Evolutionary conservation across 2,888 invertebrate genomes (phyloP).

Genomic region (Hypercompe scribonia): DNA sequence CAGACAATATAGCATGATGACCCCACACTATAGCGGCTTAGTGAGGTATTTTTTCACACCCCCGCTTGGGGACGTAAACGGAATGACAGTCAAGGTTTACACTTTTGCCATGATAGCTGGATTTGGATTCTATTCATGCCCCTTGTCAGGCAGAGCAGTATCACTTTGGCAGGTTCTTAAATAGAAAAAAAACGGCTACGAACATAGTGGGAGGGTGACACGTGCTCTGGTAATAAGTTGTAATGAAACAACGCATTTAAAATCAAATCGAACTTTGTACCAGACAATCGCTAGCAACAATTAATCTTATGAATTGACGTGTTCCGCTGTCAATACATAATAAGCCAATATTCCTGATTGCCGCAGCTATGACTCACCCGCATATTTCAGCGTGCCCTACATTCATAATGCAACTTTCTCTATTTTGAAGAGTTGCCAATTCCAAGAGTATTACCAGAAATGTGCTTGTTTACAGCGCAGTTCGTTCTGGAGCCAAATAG

Average conservation of each 20-base stretch:
- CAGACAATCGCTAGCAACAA: neutral
- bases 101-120: too few species aligned
- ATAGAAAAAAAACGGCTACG: too few species aligned
- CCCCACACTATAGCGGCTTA: too few species aligned
- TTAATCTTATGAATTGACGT: neutral
- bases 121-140: too few species aligned
- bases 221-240: too few species aligned
- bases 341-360: slow-evolving; percentile 4
- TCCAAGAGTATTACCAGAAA: slow-evolving; percentile 1
- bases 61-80: too few species aligned
- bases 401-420: slow-evolving; percentile 20
- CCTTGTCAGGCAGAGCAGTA: too few species aligned
- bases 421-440: slow-evolving; percentile 23
- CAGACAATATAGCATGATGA: too few species aligned
- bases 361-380: neutral
- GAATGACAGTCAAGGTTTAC: too few species aligned
- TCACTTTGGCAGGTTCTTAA: too few species aligned
- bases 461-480: slow-evolving; percentile 5
- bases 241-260: neutral
- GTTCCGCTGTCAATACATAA: neutral
- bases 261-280: neutral
- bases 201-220: too few species aligned
- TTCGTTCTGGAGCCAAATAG: slow-evolving; percentile 6
- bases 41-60: too few species aligned
- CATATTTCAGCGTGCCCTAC: slow-evolving; percentile 8